Conservation (phyloP, 2,113 vertebrate genomes). For the Vidua macroura region DNA sequence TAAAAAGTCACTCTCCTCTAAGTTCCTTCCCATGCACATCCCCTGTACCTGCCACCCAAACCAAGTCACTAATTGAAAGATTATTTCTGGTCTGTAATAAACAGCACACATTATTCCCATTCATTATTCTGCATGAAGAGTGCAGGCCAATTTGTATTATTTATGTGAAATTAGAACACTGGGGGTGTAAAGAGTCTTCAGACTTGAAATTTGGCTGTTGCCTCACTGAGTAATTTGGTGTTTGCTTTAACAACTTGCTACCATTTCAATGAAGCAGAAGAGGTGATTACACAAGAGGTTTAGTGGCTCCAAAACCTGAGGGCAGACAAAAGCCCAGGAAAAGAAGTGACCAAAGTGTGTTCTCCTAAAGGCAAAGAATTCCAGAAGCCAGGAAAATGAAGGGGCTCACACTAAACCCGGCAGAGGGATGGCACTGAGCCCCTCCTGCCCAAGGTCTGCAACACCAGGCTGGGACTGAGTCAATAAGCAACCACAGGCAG, state of each 20-base stretch:
- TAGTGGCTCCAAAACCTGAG: background rate
- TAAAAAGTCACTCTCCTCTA: background rate
- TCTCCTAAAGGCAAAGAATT: background rate
- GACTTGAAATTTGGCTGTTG: background rate
- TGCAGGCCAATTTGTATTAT: background rate
- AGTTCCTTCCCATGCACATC: background rate
- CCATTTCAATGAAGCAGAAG: background rate
- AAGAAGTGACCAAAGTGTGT: background rate
- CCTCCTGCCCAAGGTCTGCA: background rate
- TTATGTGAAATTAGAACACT: background rate
- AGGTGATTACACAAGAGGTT: background rate
- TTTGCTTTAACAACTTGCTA: background rate
- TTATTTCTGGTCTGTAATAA: background rate
- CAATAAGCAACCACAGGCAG: background rate
- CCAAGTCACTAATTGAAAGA: background rate
- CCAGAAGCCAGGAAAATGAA: background rate
- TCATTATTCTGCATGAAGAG: background rate
- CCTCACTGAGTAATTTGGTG: background rate
- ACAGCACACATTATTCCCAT: background rate
- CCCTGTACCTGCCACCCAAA: background rate
- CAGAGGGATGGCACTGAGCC: background rate
- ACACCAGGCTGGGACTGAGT: background rate
- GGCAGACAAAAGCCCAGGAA: background rate
- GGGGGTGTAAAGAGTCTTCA: background rate
- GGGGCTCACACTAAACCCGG: background rate